Base-by-base conservation (phyloP, 2,113 vertebrate species). In the Caloenas nicobarica region DNA sequence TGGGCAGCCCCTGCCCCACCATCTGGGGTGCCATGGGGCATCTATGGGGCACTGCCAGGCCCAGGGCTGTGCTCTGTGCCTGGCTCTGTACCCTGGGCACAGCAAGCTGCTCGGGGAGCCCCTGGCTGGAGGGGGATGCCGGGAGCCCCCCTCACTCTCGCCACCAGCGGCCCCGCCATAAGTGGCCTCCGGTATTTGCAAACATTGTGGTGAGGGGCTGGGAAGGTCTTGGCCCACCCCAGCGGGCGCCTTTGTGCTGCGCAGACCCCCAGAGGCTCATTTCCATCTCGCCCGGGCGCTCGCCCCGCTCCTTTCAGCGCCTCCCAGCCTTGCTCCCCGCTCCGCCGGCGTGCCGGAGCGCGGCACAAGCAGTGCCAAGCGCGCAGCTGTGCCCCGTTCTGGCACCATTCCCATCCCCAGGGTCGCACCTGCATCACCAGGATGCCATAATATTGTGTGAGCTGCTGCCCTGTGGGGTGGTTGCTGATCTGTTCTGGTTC, bases 151-250 rank as follows among this genome's bases (percentile, higher is more conserved):
- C 61, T 92, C 16, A 1, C 34, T 70, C 66, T 78, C 89, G 88
- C 81, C 11, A 2, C 65, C 13, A 8, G 53, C 29, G 11, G 87
- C 86, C 76, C 46, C 38, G 6, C 90, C 34, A 0, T 73, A 90
- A 89, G 95, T 74, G 94, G 95, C 93, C 96, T 91, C 93, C 53
- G 34, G 84, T 97, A 94, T 97, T 97, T 97, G 96, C 97, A 97
- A 97, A 97, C 97, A 97, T 40, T 74, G 96, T 90, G 83, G 66
- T 2, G 80, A 87, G 72, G 82, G 93, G 93, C 95, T 96, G 95
- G 91, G 93, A 97, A 96, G 94, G 92, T 77, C 91, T 91, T 70
- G 8, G 93, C 96, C 96, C 89, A 87, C 87, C 91, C 91, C 97
- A 95, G 97, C 95, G 25, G 96, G 92, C 2, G 53, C 89, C 83